Conservation (phyloP, 2,113 vertebrate genomes). For the Aegotheles bennettii region DNA sequence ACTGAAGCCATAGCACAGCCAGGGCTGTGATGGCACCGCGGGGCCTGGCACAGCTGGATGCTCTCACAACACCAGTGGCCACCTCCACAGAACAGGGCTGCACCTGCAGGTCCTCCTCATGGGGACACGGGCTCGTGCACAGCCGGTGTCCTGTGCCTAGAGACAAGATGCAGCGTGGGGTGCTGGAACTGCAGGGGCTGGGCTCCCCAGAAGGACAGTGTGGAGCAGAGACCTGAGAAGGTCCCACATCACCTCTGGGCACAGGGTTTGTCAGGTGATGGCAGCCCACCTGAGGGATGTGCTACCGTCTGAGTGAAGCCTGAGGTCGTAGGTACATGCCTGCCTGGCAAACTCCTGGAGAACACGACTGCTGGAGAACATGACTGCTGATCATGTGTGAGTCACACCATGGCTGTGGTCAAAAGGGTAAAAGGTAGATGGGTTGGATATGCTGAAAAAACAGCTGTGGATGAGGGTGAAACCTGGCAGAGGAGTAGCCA, state of each 20-base stretch:
- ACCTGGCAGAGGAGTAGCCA: not conserved
- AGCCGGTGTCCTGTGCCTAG: not conserved
- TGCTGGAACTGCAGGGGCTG: not conserved
- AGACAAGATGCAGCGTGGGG: rapidly evolving
- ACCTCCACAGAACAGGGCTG: not conserved
- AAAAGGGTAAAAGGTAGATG: not conserved
- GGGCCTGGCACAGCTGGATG: rapidly evolving
- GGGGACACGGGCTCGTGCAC: not conserved
- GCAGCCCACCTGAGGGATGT: not conserved
- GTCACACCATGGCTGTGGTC: not conserved
- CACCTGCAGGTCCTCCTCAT: rapidly evolving
- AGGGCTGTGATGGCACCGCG: not conserved
- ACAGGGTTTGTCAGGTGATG: rapidly evolving
- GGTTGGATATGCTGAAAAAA: not conserved
- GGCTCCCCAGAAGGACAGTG: not conserved
- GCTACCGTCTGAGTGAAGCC: not conserved
- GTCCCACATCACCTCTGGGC: not conserved
- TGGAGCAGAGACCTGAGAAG: not conserved
- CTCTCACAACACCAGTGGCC: not conserved
- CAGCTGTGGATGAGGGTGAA: not conserved
- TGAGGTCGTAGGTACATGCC: not conserved
- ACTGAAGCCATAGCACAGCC: not conserved
- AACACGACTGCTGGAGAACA: no score
- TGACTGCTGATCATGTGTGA: rapidly evolving
- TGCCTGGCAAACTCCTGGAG: not conserved